These are phyloP conservation scores for Haliclona indistincta DNA, from an alignment of 37 sponge, comb jelly and placozoan species.

Conservation along the genomic window DNA sequence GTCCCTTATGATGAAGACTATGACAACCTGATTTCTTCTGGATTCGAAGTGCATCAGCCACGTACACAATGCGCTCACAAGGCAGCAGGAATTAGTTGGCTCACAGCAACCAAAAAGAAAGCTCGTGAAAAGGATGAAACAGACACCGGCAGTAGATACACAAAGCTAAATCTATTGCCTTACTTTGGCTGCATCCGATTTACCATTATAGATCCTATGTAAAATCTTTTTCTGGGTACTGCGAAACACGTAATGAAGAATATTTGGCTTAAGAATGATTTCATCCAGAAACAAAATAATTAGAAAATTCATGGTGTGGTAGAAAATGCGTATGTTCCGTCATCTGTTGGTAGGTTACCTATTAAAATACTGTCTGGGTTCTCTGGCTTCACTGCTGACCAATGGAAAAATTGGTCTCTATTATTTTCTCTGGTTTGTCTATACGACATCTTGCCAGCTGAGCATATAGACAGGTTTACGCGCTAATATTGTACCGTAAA, in stretches of 20 bases:
- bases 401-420: slow-evolving; percentile 15
- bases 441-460: neutral
- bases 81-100: neutral
- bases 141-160: neutral
- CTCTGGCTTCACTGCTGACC: slow-evolving; percentile 3
- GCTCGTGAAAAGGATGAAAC: neutral
- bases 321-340: neutral
- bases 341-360: neutral
- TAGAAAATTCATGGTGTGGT: neutral
- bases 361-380: slow-evolving; percentile 1
- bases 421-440: slow-evolving; percentile 2
- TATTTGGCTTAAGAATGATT: neutral
- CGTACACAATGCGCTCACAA: neutral
- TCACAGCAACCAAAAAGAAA: neutral
- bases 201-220: slow-evolving; percentile 12
- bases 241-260: neutral
- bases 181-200: slow-evolving; percentile 7
- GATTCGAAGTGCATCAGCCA: no score
- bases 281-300: neutral
- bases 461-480: neutral
- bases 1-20: no score
- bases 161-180: neutral
- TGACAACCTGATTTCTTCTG: no score
- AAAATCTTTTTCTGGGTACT: slow-evolving; percentile 18
- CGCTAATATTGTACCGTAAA: no score